Evolutionary conservation across 2,797 vertebrate genomes (phyloP).

Genomic region (Melanotaenia maccullochi): DNA sequence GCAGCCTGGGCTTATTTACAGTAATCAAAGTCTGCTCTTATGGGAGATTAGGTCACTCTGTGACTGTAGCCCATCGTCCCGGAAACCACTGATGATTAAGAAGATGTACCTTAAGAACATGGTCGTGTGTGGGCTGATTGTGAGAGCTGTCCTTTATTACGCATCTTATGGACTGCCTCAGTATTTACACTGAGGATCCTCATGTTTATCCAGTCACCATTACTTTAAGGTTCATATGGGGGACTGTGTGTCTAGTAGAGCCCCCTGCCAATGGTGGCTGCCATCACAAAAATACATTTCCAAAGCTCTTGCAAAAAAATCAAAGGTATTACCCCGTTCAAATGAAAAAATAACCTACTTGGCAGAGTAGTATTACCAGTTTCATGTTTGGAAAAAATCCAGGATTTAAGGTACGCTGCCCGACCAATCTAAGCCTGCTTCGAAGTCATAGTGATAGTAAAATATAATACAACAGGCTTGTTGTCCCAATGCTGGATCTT

Average conservation of each 20-base stretch:
- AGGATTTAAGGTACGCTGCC: constrained; percentile 49
- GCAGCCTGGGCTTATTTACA: constrained; percentile 42
- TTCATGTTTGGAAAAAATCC: constrained; percentile 45
- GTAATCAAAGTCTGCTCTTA: constrained; percentile 38
- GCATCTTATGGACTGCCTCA: constrained; percentile 1
- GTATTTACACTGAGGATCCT: constrained; percentile 19
- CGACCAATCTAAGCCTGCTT: constrained; percentile 37
- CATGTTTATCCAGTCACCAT: constrained; percentile 25
- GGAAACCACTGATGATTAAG: constrained; percentile 54
- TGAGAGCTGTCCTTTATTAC: constrained; percentile 21
- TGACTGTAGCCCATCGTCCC: constrained; percentile 4
- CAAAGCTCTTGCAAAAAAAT: constrained; percentile 21
- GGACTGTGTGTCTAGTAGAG: constrained; percentile 3
- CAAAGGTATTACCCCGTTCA: constrained; percentile 26
- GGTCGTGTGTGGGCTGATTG: constrained; percentile 30
- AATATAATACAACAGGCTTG: constrained; percentile 28
- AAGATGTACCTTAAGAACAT: constrained; percentile 53
- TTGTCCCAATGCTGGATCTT: not conserved
- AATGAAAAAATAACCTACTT: constrained; percentile 41
- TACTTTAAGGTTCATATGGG: constrained; percentile 18
- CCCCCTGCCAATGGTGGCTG: not conserved
- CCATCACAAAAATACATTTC: constrained; percentile 34
- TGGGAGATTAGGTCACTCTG: constrained; percentile 44
- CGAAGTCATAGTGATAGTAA: constrained; percentile 34
- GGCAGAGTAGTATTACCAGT: constrained; percentile 42